phyloP scores from a whole-genome alignment of 2,888 invertebrate species.

The Elegia similella region DNA sequence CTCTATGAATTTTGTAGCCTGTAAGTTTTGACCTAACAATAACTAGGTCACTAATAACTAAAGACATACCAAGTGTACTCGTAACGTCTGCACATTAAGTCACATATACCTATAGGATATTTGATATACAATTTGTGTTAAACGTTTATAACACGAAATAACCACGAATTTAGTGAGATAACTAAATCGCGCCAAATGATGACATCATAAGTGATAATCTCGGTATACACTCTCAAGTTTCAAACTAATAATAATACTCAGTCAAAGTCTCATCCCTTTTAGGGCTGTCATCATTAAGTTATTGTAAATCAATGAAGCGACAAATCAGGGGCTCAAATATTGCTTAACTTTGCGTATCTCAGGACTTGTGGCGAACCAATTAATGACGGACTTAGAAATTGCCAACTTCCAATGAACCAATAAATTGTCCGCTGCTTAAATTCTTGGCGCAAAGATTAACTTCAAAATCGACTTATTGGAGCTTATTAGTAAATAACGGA shows the following conservation, averaged over 20 bases:
- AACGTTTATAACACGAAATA: too few species aligned
- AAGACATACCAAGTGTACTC: too few species aligned
- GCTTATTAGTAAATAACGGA: conserved; percentile 32
- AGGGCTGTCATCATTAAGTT: conserved; percentile 44
- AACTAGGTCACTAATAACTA: too few species aligned
- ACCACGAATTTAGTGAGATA: too few species aligned
- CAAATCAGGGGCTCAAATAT: conserved; percentile 60
- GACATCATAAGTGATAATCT: neutral
- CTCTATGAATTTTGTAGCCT: too few species aligned
- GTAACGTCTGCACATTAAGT: too few species aligned
- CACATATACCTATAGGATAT: too few species aligned
- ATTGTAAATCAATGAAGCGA: conserved; percentile 56
- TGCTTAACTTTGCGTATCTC: conserved; percentile 48
- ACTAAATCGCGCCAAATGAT: neutral
- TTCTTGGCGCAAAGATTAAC: conserved; percentile 40
- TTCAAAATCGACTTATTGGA: conserved; percentile 38
- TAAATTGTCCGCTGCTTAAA: conserved; percentile 49
- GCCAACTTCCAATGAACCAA: conserved; percentile 53
- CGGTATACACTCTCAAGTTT: conserved; percentile 24
- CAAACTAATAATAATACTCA: conserved; percentile 32
- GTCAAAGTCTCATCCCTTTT: conserved; percentile 16
- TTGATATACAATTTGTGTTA: too few species aligned
- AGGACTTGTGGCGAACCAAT: conserved; percentile 52
- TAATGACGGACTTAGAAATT: conserved; percentile 63
- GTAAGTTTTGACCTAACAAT: too few species aligned